Evolutionary conservation across 2,113 vertebrate genomes (phyloP).

Genomic region (Myotis davidii): DNA sequence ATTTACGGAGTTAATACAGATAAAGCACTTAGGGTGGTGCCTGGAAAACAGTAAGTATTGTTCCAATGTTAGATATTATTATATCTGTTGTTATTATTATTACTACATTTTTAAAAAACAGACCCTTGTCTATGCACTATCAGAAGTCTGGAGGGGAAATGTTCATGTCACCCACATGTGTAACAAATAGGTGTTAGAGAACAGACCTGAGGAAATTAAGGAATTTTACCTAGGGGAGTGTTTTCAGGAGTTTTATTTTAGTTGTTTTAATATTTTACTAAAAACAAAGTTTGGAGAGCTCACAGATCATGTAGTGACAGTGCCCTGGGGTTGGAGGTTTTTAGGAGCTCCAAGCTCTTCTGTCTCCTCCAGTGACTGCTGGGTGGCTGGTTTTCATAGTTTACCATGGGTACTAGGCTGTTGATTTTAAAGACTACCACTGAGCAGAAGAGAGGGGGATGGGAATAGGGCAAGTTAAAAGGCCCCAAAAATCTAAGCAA

Average conservation of each 20-base stretch:
- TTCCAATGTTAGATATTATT: constrained; percentile 11
- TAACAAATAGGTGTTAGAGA: background rate
- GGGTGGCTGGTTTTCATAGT: background rate
- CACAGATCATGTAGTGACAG: background rate
- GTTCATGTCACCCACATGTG: background rate
- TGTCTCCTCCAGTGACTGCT: background rate
- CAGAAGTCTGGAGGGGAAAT: background rate
- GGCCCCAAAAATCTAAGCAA: background rate
- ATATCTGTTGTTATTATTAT: background rate
- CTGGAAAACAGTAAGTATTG: constrained; percentile 3
- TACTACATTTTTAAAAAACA: background rate
- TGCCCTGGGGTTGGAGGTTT: background rate
- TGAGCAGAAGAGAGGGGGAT: background rate
- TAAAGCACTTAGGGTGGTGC: background rate
- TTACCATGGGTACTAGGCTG: background rate
- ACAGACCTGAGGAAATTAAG: background rate
- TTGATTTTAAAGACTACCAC: constrained; percentile 2
- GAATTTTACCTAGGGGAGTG: background rate
- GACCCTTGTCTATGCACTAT: background rate
- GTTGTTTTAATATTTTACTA: background rate
- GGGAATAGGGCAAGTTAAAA: constrained; percentile 14
- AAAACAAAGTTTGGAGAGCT: background rate
- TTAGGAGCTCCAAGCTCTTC: background rate
- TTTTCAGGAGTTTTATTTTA: background rate
- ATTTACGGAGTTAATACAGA: background rate